These are phyloP conservation scores for Trichomycterus rosablanca DNA, from an alignment of 2,113 vertebrate genomes.

Conservation along the genomic window DNA sequence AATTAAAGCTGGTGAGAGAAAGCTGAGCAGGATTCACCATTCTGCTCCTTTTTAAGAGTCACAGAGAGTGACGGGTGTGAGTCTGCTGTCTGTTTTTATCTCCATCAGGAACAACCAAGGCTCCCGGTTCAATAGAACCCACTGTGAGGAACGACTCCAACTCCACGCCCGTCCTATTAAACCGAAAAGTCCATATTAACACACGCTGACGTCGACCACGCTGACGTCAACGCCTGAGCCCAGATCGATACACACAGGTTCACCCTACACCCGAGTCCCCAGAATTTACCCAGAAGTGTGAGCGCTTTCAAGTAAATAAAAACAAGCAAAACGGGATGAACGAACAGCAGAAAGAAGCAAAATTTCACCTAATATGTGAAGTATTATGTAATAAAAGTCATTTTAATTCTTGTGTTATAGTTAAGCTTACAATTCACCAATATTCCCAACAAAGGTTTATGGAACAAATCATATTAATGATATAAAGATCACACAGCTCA, in stretches of 20 bases:
- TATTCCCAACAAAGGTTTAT: too few relatives aligned
- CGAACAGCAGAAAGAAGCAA: neutral
- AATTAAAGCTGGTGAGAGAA: neutral
- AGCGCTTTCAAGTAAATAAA: too few relatives aligned
- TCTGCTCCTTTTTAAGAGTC: neutral
- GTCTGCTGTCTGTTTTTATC: constrained; percentile 50
- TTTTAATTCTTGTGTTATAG: too few relatives aligned
- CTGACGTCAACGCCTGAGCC: constrained; percentile 45
- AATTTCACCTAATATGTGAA: neutral
- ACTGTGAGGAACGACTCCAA: constrained; percentile 38
- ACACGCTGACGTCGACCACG: constrained; percentile 28
- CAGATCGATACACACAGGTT: constrained; percentile 35
- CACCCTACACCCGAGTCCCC: constrained; percentile 1
- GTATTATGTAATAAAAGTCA: too few relatives aligned
- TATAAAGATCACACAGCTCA: too few relatives aligned
- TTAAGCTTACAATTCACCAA: too few relatives aligned
- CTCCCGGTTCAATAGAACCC: constrained; percentile 56
- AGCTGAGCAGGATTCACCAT: constrained; percentile 44
- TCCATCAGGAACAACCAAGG: constrained; percentile 44
- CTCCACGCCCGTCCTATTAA: constrained; percentile 40
- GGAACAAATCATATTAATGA: too few relatives aligned
- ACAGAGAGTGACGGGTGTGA: constrained; percentile 10
- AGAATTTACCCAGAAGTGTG: too few relatives aligned
- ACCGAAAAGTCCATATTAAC: constrained; percentile 56
- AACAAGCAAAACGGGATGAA: too few relatives aligned